Conservation (phyloP, 2,113 vertebrate genomes). For the Sylvilagus bachmani region DNA sequence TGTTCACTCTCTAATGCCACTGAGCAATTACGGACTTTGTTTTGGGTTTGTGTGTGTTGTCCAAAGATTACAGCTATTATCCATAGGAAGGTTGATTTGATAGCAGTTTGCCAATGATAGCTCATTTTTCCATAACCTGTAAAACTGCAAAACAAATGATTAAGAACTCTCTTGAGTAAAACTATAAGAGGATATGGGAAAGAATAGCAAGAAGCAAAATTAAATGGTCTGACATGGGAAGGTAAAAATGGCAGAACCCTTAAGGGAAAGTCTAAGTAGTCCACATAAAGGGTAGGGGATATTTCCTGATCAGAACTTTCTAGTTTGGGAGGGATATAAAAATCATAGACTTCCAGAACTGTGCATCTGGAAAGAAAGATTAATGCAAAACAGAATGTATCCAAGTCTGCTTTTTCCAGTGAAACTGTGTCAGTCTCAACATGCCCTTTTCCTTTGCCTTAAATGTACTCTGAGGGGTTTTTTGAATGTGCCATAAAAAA, state of each 20-base stretch:
- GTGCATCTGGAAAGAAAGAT: slow-evolving; percentile 41
- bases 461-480: slow-evolving; percentile 12
- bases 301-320: background rate
- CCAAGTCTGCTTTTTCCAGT: slow-evolving; percentile 32
- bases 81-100: background rate
- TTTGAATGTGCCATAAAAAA: slow-evolving; percentile 16
- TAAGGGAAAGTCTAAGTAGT: slow-evolving; percentile 54
- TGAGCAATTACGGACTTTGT: slow-evolving; percentile 14
- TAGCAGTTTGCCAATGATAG: slow-evolving; percentile 10
- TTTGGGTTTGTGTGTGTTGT: slow-evolving; percentile 18
- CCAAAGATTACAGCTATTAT: slow-evolving; percentile 44
- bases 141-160: slow-evolving; percentile 42
- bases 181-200: background rate
- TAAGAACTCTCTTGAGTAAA: slow-evolving; percentile 55
- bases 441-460: background rate
- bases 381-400: background rate
- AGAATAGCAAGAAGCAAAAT: slow-evolving; percentile 44
- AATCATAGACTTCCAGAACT: background rate
- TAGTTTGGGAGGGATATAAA: background rate
- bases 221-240: slow-evolving; percentile 3
- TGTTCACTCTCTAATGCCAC: slow-evolving; percentile 26
- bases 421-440: slow-evolving; percentile 13
- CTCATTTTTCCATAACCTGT: slow-evolving; percentile 58
- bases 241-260: slow-evolving; percentile 48
- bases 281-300: background rate